These are phyloP conservation scores for Fundulus diaphanus DNA, from an alignment of 2,797 vertebrate genomes.

Conservation along the genomic window DNA sequence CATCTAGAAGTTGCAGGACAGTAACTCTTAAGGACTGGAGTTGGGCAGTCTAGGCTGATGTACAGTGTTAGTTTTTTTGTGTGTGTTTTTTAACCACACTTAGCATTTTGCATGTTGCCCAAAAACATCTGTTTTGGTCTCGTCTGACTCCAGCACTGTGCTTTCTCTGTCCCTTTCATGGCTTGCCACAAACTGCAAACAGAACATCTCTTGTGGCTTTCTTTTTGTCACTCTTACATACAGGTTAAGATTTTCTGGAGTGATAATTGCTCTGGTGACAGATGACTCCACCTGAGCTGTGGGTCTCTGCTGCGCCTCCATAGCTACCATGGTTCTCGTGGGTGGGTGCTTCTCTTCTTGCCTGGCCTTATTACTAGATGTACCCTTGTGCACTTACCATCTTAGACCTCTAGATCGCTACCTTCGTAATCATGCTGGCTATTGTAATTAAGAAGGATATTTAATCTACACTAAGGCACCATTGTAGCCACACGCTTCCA, in stretches of 20 bases:
- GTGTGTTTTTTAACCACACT: no score
- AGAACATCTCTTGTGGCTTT: not conserved
- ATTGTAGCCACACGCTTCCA: not conserved
- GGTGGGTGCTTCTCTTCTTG: not conserved
- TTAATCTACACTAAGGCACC: not conserved
- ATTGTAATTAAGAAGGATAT: no score
- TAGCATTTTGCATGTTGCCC: no score
- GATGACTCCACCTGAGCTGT: not conserved
- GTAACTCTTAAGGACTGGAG: not conserved
- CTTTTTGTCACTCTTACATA: not conserved
- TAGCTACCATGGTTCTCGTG: no score
- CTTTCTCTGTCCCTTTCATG: not conserved
- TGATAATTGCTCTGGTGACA: not conserved
- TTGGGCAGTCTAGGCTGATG: not conserved
- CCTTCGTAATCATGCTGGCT: no score
- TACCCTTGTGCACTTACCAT: no score
- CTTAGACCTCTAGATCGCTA: not conserved
- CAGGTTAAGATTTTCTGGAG: no score
- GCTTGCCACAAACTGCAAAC: not conserved
- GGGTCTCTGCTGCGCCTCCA: not conserved
- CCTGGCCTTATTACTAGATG: not conserved
- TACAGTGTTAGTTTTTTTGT: no score
- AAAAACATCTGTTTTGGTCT: no score
- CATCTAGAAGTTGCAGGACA: not conserved
- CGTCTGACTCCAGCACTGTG: no score